phyloP scores from a whole-genome alignment of 2,113 vertebrate genomes.

The Hyperopisus bebe region DNA sequence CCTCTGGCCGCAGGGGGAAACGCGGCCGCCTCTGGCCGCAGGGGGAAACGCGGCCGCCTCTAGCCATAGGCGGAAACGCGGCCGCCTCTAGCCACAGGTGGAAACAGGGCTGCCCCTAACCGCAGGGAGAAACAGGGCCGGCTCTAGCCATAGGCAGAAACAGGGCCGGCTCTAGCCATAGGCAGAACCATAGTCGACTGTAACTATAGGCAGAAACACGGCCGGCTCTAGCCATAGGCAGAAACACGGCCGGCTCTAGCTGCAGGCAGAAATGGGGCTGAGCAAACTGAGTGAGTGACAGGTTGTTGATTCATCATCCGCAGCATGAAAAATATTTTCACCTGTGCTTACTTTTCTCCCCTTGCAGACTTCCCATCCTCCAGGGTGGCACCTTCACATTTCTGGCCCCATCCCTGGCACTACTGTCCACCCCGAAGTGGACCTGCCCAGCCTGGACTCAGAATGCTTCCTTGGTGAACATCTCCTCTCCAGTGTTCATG shows the following conservation, averaged over 20 bases:
- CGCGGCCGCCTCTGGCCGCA: no score
- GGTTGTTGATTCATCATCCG: background rate
- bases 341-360: background rate
- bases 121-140: no score
- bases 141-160: no score
- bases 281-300: background rate
- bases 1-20: no score
- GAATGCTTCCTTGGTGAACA: conserved; percentile 74
- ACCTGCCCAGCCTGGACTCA: conserved; percentile 87
- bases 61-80: no score
- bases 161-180: no score
- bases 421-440: conserved; percentile 86
- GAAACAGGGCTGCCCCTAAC: no score
- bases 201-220: no score
- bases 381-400: conserved; percentile 88
- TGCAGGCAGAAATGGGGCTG: background rate
- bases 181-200: no score
- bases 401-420: conserved; percentile 77
- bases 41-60: no score
- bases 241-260: no score
- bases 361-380: conserved; percentile 82
- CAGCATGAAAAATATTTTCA: background rate
- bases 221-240: no score
- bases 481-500: conserved; percentile 68
- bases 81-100: background rate